Conservation (phyloP, 2,888 invertebrate genomes). For the Syrista parreyssii region DNA sequence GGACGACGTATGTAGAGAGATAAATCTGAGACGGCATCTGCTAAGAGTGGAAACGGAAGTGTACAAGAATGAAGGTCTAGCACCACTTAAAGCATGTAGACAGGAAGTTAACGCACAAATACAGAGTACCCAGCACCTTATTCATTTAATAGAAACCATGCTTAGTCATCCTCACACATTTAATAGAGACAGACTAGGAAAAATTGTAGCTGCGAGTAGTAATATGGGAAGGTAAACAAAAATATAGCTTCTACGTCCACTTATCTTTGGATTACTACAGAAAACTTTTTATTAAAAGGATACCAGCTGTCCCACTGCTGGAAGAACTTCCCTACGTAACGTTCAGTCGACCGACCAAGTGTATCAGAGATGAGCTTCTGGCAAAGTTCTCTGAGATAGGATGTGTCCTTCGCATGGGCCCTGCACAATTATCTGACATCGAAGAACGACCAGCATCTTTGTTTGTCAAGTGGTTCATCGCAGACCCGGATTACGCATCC, state of each 20-base stretch:
- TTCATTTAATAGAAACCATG: conserved; percentile 31
- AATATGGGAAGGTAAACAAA: conserved; percentile 59
- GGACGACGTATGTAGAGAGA: conserved; percentile 35
- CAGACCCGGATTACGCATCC: conserved; percentile 56
- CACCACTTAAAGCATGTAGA: conserved; percentile 62
- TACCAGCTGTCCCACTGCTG: conserved; percentile 70
- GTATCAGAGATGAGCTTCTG: conserved; percentile 48
- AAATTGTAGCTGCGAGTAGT: conserved; percentile 38
- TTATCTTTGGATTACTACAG: not conserved
- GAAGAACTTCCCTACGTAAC: conserved; percentile 70
- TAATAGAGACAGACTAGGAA: conserved; percentile 52
- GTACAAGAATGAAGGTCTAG: conserved; percentile 55
- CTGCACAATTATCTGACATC: conserved; percentile 67
- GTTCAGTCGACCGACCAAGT: conserved; percentile 65
- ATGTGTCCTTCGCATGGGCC: conserved; percentile 42
- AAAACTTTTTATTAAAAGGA: conserved; percentile 40
- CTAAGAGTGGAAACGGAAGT: conserved; percentile 43
- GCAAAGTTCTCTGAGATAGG: conserved; percentile 41
- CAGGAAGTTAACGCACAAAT: conserved; percentile 60
- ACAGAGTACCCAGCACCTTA: conserved; percentile 32
- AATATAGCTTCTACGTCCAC: not conserved
- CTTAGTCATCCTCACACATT: conserved; percentile 58
- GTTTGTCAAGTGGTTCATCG: conserved; percentile 69
- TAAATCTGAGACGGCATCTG: conserved; percentile 41
- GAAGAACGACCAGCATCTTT: conserved; percentile 69